phyloP scores from a whole-genome alignment of 1,140 invertebrate genomes.

The Bombus confusus region DNA sequence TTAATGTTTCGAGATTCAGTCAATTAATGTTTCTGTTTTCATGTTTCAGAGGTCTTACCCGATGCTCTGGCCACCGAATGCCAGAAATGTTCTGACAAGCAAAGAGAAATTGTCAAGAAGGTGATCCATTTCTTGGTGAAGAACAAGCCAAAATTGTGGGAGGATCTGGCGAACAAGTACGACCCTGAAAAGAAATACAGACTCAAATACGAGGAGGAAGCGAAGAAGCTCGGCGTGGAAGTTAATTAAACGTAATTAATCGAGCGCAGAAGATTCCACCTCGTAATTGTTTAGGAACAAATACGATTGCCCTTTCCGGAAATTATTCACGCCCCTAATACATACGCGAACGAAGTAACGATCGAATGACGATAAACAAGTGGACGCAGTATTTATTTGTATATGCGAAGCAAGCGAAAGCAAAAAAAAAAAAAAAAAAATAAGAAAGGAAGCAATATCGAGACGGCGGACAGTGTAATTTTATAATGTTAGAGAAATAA shows the following conservation, averaged over 20 bases:
- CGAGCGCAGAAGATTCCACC: neutral
- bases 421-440: too few relatives aligned
- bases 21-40: neutral
- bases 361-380: neutral
- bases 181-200: constrained; percentile 85
- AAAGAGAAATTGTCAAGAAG: constrained; percentile 82
- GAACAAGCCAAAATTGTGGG: constrained; percentile 84
- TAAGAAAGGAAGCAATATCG: too few relatives aligned
- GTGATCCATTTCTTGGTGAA: constrained; percentile 83
- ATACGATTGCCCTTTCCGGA: neutral
- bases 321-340: neutral
- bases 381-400: too few relatives aligned
- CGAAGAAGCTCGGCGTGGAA: constrained; percentile 69
- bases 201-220: constrained; percentile 83
- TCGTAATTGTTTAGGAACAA: neutral
- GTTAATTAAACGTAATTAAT: neutral
- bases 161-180: constrained; percentile 83
- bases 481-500: neutral
- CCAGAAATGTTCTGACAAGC: constrained; percentile 84
- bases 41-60: constrained; percentile 80
- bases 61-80: constrained; percentile 86
- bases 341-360: neutral
- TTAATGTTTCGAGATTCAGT: neutral
- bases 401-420: neutral
- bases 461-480: neutral